Evolutionary conservation across 1,140 invertebrate genomes (phyloP).

Genomic region (Hyles euphorbiae): DNA sequence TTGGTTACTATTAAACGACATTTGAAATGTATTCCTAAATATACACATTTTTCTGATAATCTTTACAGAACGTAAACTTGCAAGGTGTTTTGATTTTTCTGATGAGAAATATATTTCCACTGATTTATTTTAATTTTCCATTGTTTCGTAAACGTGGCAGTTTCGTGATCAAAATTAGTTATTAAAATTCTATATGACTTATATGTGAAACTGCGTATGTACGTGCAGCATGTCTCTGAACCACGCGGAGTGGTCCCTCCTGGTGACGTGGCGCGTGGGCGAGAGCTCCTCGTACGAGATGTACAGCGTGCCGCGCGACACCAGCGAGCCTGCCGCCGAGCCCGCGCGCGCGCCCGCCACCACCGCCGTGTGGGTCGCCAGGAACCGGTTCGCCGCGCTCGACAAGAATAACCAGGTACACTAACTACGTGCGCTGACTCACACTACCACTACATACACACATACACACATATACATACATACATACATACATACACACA

Average conservation of each 20-base stretch:
- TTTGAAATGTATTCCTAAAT: no score
- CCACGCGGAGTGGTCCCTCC: conserved; percentile 81
- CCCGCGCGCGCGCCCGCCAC: conserved; percentile 92
- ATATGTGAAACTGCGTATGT: no score
- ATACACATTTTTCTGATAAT: no score
- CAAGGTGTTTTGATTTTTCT: no score
- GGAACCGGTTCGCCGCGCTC: conserved; percentile 98
- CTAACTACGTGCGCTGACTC: neutral
- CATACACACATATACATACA: neutral
- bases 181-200: no score
- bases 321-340: conserved; percentile 75
- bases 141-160: no score
- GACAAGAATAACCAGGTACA: conserved; percentile 91
- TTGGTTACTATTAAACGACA: no score
- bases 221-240: conserved; percentile 95
- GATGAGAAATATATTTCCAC: no score
- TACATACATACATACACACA: neutral
- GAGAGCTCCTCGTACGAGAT: conserved; percentile 98
- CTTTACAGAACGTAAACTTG: no score
- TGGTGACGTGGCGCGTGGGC: conserved; percentile 70
- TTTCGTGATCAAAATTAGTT: no score
- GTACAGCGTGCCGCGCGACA: conserved; percentile 90
- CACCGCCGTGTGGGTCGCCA: conserved; percentile 97
- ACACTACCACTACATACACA: neutral
- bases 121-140: no score